Base-by-base conservation (phyloP, 2,888 invertebrate genomes). In the Cheilosia urbana region DNA sequence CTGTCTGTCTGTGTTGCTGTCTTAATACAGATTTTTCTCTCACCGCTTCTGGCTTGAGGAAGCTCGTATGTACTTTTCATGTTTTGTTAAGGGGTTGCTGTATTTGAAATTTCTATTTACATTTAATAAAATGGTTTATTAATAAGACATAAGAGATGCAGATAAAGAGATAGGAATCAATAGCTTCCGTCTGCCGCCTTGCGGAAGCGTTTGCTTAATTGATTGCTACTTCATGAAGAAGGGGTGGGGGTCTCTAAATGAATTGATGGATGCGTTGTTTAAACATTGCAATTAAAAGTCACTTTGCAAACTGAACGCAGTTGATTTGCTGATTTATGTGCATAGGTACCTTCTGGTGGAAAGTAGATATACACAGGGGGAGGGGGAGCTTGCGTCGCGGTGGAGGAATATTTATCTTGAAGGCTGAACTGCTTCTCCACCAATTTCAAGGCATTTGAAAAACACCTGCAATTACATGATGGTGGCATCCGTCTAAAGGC, bases 121-220 rank as follows among this genome's bases (percentile, higher is more conserved):
- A 75, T 53, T 69, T 75, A 75, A 78, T 83, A 75, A 75, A 78
- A 79, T 68, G 58, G 60, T 45, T 66, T 47, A 84, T 80, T 75
- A 71, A 65, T 69, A 68, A 76, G 34, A 72, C 65, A 65, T 69
- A 68, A 76, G 34, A 72, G 68, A 81, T 81, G 69, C 42, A 72
- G 47, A 69, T 69, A 75, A 71, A 80, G 65, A 79, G 68, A 53
- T 37, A 72, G 47, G 58, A 73, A 51, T 53, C 57, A 57, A 78
- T 78, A 75, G 49, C 62, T 77, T 85, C 72, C 76, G 81, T 58
- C 34, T 63, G 66, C 72, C 66, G 72, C 55, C 72, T 72, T 71
- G 72, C 71, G 76, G 85, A 85, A 80, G 68, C 49, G 53, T 57
- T 80, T 15, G 24, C 21, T 30, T n/a, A 49, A 24, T 51, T 58